Base-by-base conservation (phyloP, 2,113 vertebrate species). In the Hippocampus zosterae region DNA sequence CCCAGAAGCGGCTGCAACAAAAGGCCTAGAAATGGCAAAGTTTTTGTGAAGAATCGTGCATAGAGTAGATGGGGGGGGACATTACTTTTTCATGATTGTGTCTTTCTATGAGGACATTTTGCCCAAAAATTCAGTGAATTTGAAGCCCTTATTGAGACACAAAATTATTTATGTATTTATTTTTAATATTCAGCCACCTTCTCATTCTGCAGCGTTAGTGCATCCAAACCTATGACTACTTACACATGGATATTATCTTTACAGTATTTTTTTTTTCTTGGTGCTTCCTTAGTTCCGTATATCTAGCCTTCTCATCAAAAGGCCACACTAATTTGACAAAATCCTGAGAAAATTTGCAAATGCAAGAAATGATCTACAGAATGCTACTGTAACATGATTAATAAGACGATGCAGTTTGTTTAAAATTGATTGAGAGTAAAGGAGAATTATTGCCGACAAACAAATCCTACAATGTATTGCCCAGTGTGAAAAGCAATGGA, bases 1-100 rank as follows among this genome's bases (percentile, higher is more conserved):
- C 63, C 44, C 44, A 59, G 33, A 46, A 57, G 67, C 62, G 56
- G 69, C 59, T 65, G 25, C 67, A 41, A 41, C 60, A 62, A n/a
- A 23, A 63, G 9, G 19, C 6, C 2, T n/a, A 2, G 61, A 23
- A 63, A 41, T n/a, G 4, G 8, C 16, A 40, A n/a, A 5, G 7
- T 77, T 64, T 70, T 76, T 27, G 5, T 25, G 6, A 56, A 56
- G n/a, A 56, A 56, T 18, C 8, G 25, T 59, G 23, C 55, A 57
- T 57, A 5, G 5, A 25, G 55, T 7, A 15, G 23, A 13, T 15
- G 55, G 55, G 19, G 48, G 19, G 19, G 19, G 7, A 1, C 15
- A 37, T 37, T 3, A 18, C 15, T 9, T 21, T 52, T 52, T 52
- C 8, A 12, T 21, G 52, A 55, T 10, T 23, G 2, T 23, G 18